Evolutionary conservation across 2,797 vertebrate species (phyloP).

Genomic region (Lutjanus argentimaculatus): DNA sequence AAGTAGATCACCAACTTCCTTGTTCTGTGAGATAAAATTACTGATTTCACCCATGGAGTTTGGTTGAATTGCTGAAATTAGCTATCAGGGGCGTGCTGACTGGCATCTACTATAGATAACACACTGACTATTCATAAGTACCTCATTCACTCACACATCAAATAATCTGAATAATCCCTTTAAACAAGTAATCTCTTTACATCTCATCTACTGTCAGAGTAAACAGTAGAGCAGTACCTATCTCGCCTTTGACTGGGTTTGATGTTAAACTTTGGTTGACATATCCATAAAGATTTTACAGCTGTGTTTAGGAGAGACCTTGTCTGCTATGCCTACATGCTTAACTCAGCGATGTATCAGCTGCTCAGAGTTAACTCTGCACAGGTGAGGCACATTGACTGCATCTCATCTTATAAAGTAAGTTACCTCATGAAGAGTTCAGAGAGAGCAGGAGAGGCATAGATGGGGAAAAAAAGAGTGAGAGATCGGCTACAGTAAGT

Average conservation of each 20-base stretch:
- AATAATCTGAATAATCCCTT: too few relatives aligned
- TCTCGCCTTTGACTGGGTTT: constrained; percentile 16
- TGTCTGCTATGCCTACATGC: constrained; percentile 41
- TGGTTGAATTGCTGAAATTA: too few relatives aligned
- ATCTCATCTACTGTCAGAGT: constrained; percentile 25
- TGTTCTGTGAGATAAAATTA: too few relatives aligned
- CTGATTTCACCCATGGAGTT: too few relatives aligned
- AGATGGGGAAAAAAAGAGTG: constrained; percentile 10
- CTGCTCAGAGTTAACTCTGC: constrained; percentile 57
- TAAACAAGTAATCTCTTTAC: neutral
- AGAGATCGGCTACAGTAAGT: constrained; percentile 35
- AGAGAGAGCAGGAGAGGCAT: constrained; percentile 21
- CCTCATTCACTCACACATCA: too few relatives aligned
- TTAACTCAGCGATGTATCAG: constrained; percentile 50
- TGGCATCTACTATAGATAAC: too few relatives aligned
- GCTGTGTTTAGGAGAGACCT: constrained; percentile 63
- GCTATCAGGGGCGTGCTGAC: too few relatives aligned
- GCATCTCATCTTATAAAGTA: constrained; percentile 32
- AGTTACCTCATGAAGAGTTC: constrained; percentile 16
- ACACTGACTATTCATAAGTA: too few relatives aligned
- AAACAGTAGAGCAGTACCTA: constrained; percentile 7
- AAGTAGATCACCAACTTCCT: too few relatives aligned
- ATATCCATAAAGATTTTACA: constrained; percentile 77
- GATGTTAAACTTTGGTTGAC: constrained; percentile 57
- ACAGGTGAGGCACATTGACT: constrained; percentile 45